Evolutionary conservation across 2,797 vertebrate genomes (phyloP), one percentile per base, ranked within the genome.

Genomic region (Dallia pectoralis): DNA sequence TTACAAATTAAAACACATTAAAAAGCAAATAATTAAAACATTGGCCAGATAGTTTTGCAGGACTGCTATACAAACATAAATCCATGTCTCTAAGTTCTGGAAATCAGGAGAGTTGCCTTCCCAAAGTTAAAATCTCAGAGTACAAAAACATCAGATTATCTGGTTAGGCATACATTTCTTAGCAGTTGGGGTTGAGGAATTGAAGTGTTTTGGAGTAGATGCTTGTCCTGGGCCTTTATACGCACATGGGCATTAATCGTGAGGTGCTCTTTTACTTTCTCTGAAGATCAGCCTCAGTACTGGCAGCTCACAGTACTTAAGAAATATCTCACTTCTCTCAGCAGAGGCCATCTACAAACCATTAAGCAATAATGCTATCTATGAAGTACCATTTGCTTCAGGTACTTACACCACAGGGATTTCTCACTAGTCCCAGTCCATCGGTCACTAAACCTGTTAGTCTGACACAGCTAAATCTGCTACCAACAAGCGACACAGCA

Each of bases 271-370:
- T 47, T 19, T 30, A n/a, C n/a, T 53, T 61, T 15, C 16, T 4
- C 68, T 3, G 25, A 11, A 12, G 67, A 27, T 63, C 61, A 77
- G 79, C 83, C 83, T 77, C 56, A 0, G 82, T 85, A 79, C 2
- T 59, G 22, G 32, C 62, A 32, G 62, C 81, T 83, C 78, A 79
- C 75, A 81, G 77, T 74, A 81, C 79, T 77, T 80, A 70, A 69
- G 69, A 75, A 81, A 74, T 74, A 82, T 85, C 82, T 86, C 87
- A 83, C 76, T 69, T 86, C 81, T 84, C 76, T 79, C 86, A 84
- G 74, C 72, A 77, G 82, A 85, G 61, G 78, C 48, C 25, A 82
- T 81, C 67, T 71, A 67, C 36, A 29, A 68, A 76, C 70, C 71
- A 79, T 18, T 68, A 71, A 72, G 81, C 83, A 80, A 80, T 16